Conservation (phyloP, 2,888 invertebrate species). For the Eretmocerus hayati region DNA sequence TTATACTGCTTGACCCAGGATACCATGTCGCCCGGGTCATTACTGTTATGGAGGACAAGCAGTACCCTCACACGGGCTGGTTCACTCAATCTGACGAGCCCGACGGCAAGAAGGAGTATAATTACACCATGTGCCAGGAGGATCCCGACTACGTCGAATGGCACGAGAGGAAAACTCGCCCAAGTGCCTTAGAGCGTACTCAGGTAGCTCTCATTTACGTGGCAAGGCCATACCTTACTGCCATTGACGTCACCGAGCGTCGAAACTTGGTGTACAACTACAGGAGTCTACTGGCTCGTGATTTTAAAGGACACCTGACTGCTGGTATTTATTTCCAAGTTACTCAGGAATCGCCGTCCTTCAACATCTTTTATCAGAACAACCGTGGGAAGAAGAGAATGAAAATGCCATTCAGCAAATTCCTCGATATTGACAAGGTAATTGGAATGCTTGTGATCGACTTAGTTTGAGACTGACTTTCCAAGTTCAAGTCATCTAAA, state of each 20-base stretch:
- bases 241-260: slow-evolving; percentile 80
- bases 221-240: slow-evolving; percentile 70
- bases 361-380: slow-evolving; percentile 75
- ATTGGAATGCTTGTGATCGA: too few relatives aligned
- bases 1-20: slow-evolving; percentile 81
- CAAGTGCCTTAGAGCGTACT: slow-evolving; percentile 53
- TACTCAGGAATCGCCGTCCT: slow-evolving; percentile 49
- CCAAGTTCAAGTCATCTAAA: too few relatives aligned
- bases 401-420: slow-evolving; percentile 69
- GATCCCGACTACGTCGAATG: slow-evolving; percentile 76
- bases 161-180: slow-evolving; percentile 69
- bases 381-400: slow-evolving; percentile 59
- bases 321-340: slow-evolving; percentile 84
- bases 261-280: slow-evolving; percentile 82
- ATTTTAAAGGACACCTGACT: slow-evolving; percentile 73
- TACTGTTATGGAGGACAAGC: slow-evolving; percentile 78
- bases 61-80: slow-evolving; percentile 84
- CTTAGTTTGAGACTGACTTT: too few relatives aligned
- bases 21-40: slow-evolving; percentile 83
- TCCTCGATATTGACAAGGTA: slow-evolving; percentile 54
- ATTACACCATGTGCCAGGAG: slow-evolving; percentile 64
- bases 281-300: slow-evolving; percentile 72
- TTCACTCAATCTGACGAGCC: slow-evolving; percentile 75
- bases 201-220: slow-evolving; percentile 72
- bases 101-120: slow-evolving; percentile 74